Percentiles rank a stretch among this genome's conserved stretches.
Evolutionary conservation across 2,888 invertebrate species (phyloP).

Genomic region (Odontomyia ornata): DNA sequence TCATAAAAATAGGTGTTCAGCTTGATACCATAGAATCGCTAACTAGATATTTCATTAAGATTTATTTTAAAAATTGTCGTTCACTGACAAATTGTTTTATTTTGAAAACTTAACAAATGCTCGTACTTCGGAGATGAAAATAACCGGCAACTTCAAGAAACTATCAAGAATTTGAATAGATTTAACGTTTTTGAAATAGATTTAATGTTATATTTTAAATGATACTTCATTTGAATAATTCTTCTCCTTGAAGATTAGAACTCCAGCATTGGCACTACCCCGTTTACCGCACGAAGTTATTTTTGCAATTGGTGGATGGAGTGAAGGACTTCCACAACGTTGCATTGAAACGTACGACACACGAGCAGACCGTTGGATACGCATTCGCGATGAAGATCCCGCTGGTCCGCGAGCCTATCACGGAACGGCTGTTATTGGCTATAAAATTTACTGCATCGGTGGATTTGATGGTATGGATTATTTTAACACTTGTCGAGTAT

Average conservation of each 20-base stretch:
- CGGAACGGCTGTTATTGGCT: constrained; percentile 88
- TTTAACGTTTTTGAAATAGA: too few relatives aligned
- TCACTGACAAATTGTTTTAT: too few relatives aligned
- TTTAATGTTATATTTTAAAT: too few relatives aligned
- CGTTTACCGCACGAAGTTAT: constrained; percentile 88
- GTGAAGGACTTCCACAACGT: constrained; percentile 66
- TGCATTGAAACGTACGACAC: constrained; percentile 91
- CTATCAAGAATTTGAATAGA: too few relatives aligned
- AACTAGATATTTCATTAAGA: too few relatives aligned
- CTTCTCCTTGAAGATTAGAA: constrained; percentile 67
- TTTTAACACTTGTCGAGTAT: constrained; percentile 87
- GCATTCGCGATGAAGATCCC: constrained; percentile 75
- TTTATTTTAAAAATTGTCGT: too few relatives aligned
- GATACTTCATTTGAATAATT: too few relatives aligned
- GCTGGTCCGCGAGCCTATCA: constrained; percentile 90
- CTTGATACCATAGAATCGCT: too few relatives aligned
- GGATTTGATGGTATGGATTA: constrained; percentile 87
- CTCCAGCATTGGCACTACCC: constrained; percentile 84
- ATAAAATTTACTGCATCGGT: constrained; percentile 87
- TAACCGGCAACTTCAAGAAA: too few relatives aligned
- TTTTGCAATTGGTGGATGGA: constrained; percentile 86
- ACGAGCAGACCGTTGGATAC: constrained; percentile 87
- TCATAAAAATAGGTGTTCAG: too few relatives aligned
- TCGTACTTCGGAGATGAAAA: too few relatives aligned
- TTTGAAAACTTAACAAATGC: too few relatives aligned